Conservation (phyloP, 2,888 invertebrate species). For the Cataglyphis rosenhaueri region DNA sequence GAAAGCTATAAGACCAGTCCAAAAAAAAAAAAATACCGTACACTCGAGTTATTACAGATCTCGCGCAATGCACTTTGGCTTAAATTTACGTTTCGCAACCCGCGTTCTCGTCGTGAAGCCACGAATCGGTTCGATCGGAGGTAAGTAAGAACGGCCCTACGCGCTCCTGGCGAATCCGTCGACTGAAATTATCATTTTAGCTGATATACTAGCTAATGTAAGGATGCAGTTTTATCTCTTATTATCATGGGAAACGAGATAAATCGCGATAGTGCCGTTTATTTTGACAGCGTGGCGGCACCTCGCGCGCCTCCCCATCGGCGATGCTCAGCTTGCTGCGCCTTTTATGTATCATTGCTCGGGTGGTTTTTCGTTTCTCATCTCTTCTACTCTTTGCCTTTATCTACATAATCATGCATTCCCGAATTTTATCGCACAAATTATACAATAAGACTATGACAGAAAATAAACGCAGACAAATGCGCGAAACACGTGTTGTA, state of each 20-base stretch:
- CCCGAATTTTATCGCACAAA: background rate
- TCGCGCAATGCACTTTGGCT: background rate
- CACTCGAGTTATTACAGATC: background rate
- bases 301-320: constrained; percentile 59
- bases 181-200: constrained; percentile 86
- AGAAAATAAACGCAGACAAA: background rate
- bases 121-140: background rate
- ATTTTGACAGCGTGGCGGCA: constrained; percentile 83
- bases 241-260: constrained; percentile 86
- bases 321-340: constrained; percentile 51
- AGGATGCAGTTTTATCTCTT: constrained; percentile 86
- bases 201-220: constrained; percentile 86
- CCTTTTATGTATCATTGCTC: constrained; percentile 51
- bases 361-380: background rate
- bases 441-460: background rate
- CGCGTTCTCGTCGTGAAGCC: background rate
- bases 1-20: background rate
- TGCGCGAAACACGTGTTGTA: background rate
- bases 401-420: background rate
- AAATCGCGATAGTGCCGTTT: constrained; percentile 86
- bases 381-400: background rate
- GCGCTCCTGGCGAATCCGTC: constrained; percentile 82
- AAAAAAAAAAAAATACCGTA: background rate
- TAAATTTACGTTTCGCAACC: background rate
- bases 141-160: constrained; percentile 78